Conservation (phyloP, 2,888 invertebrate species). For the Folsomia candida region DNA sequence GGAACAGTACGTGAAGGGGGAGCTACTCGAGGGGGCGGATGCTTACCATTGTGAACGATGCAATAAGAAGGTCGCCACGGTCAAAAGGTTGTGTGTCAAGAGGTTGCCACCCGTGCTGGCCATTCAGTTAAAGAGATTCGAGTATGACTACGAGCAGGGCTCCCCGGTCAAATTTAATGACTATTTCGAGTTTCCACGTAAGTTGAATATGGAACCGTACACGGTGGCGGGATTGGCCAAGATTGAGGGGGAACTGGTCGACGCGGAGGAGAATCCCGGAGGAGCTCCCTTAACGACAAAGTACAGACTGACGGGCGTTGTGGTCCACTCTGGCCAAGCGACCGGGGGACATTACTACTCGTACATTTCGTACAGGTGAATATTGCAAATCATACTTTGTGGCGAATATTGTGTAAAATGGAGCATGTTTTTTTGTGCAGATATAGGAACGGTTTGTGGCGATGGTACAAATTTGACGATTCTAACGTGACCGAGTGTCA, state of each 20-base stretch:
- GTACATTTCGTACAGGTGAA: conserved; percentile 83
- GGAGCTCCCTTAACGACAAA: conserved; percentile 61
- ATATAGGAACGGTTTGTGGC: conserved; percentile 66
- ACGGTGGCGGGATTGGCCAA: conserved; percentile 87
- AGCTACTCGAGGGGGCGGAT: conserved; percentile 94
- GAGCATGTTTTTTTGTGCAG: conserved; percentile 52
- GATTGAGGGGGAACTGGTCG: conserved; percentile 87
- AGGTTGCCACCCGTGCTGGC: conserved; percentile 94
- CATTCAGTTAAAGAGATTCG: conserved; percentile 95
- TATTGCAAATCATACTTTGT: neutral
- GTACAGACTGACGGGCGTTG: conserved; percentile 91
- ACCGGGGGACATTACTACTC: conserved; percentile 99
- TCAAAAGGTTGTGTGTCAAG: conserved; percentile 93
- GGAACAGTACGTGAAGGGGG: conserved; percentile 96
- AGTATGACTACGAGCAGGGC: conserved; percentile 97
- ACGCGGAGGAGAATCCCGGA: conserved; percentile 63
- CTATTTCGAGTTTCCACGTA: conserved; percentile 97
- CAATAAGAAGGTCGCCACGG: conserved; percentile 96
- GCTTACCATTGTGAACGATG: conserved; percentile 99
- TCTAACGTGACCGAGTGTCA: conserved; percentile 95
- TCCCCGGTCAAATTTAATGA: conserved; percentile 99
- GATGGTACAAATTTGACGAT: conserved; percentile 98
- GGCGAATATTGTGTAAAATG: neutral
- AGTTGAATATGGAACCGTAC: conserved; percentile 89
- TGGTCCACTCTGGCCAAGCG: conserved; percentile 97